These are phyloP conservation scores for Aulostomus chinensis DNA, from an alignment of 2,797 vertebrate species.

Conservation along the genomic window DNA sequence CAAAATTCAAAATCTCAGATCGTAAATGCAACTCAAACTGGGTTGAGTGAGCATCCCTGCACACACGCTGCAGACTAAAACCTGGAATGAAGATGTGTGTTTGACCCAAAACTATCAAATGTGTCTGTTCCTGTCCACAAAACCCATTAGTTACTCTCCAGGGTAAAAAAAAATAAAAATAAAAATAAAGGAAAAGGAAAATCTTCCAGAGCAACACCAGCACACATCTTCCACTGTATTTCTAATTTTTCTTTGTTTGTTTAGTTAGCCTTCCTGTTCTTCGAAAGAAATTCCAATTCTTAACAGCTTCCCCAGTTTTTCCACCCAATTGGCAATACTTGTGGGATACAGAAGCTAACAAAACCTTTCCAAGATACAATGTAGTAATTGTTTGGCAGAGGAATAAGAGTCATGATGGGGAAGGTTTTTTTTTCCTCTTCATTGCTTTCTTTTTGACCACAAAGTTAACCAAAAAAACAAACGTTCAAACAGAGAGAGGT, in stretches of 20 bases:
- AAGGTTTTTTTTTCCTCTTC: conserved; percentile 24
- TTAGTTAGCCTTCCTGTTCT: too few relatives aligned
- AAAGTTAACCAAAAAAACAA: conserved; percentile 36
- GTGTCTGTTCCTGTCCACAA: conserved; percentile 51
- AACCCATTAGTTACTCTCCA: too few relatives aligned
- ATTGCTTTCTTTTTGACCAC: conserved; percentile 36
- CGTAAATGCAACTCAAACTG: too few relatives aligned
- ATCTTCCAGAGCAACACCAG: too few relatives aligned
- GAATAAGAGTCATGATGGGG: conserved; percentile 45
- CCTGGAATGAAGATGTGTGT: conserved; percentile 41
- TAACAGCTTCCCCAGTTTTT: conserved; percentile 20
- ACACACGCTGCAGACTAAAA: conserved; percentile 13
- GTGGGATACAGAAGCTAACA: conserved; percentile 13
- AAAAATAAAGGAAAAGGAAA: too few relatives aligned
- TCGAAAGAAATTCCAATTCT: too few relatives aligned
- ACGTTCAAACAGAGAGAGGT: conserved; percentile 20
- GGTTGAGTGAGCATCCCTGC: conserved; percentile 11
- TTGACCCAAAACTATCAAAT: conserved; percentile 30
- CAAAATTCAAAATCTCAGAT: too few relatives aligned
- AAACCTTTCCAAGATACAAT: conserved; percentile 51
- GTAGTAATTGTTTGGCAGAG: conserved; percentile 47
- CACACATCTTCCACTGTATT: too few relatives aligned
- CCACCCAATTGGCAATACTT: conserved; percentile 4
- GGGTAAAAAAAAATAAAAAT: too few relatives aligned
- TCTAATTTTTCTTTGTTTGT: too few relatives aligned